These are phyloP conservation scores for Pteromalus puparum DNA, from an alignment of 1,140 invertebrate genomes.

Conservation along the genomic window DNA sequence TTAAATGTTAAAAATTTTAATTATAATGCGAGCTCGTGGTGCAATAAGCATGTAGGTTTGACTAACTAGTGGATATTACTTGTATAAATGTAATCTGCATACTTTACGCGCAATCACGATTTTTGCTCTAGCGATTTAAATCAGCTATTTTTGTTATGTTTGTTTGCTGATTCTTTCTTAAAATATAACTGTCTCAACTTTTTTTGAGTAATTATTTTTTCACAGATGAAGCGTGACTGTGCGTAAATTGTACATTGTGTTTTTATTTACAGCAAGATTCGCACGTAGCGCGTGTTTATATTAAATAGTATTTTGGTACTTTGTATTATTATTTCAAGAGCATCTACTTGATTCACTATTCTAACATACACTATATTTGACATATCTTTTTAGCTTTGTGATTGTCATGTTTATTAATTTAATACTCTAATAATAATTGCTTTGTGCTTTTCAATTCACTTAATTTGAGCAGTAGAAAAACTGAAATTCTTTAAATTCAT, in stretches of 20 bases:
- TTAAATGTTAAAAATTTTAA: background rate
- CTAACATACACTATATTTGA: background rate
- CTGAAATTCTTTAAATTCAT: background rate
- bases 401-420: background rate
- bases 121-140: background rate
- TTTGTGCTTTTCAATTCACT: background rate
- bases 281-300: background rate
- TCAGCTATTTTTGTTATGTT: background rate
- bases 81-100: constrained; percentile 13
- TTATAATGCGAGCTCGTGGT: background rate
- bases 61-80: constrained; percentile 32
- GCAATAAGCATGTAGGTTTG: constrained; percentile 41
- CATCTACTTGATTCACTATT: background rate
- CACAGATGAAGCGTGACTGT: background rate
- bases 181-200: background rate
- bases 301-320: constrained; percentile 10
- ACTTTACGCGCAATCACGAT: constrained; percentile 9
- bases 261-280: constrained; percentile 23
- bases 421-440: background rate
- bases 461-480: background rate
- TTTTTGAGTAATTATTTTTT: background rate
- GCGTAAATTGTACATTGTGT: constrained; percentile 14
- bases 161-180: background rate
- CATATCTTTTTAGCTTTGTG: background rate
- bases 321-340: no score